These are phyloP conservation scores for Tringa solitaria DNA, from an alignment of 2,113 vertebrate species.

Conservation along the genomic window DNA sequence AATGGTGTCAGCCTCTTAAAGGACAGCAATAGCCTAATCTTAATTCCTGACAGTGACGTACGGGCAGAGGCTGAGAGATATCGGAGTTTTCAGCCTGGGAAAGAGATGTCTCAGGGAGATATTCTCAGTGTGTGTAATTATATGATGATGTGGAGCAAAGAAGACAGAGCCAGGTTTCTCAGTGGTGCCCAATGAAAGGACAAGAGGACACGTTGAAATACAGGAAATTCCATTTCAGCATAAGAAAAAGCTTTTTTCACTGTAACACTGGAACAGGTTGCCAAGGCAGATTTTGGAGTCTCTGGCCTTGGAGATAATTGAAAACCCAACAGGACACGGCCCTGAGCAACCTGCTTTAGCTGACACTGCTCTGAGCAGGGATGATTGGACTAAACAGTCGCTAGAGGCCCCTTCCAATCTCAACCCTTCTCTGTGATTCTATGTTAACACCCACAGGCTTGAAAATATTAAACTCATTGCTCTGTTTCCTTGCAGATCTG, in stretches of 20 bases:
- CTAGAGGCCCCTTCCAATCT: background rate
- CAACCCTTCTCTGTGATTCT: background rate
- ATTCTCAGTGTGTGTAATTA: background rate
- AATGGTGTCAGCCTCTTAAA: background rate
- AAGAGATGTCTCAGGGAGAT: background rate
- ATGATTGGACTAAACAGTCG: background rate
- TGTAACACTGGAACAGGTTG: background rate
- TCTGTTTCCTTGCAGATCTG: background rate
- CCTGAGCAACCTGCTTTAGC: background rate
- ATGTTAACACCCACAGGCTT: background rate
- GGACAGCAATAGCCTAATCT: background rate
- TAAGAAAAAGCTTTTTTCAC: background rate
- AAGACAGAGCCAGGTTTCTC: background rate
- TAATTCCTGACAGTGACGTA: background rate
- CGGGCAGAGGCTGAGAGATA: background rate
- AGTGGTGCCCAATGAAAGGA: background rate
- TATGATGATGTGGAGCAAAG: background rate
- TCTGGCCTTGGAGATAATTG: background rate
- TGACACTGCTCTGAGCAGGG: background rate
- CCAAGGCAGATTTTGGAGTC: background rate
- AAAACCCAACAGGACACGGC: rapidly evolving
- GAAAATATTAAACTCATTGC: background rate
- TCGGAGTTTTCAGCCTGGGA: background rate
- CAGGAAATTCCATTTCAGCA: background rate
- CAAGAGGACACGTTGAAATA: background rate